Percentiles rank a stretch among this genome's conserved stretches.
Evolutionary conservation across 2,113 vertebrate genomes (phyloP).

Genomic region (Lepidiolamprologus cunningtoni): DNA sequence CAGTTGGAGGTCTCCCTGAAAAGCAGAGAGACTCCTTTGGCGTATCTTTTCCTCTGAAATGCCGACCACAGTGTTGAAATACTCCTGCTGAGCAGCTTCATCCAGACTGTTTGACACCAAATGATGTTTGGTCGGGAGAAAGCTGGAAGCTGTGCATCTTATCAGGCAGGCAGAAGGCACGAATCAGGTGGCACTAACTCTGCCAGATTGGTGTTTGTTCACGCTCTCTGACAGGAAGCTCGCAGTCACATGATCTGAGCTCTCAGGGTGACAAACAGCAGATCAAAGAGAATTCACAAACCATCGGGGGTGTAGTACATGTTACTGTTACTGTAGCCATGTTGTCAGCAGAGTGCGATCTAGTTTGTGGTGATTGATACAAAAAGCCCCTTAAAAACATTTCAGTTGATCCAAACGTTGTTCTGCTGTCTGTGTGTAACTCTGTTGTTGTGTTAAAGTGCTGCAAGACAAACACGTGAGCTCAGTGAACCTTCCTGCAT

Average conservation of each 20-base stretch:
- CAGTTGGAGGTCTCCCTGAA: background rate
- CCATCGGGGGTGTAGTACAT: background rate
- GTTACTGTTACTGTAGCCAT: background rate
- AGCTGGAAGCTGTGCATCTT: background rate
- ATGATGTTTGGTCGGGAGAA: fast-evolving
- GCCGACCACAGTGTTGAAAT: background rate
- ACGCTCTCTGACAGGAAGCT: background rate
- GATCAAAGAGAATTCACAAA: background rate
- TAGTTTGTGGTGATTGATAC: background rate
- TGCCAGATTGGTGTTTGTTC: background rate
- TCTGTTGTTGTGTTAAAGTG: background rate
- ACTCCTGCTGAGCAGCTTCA: background rate
- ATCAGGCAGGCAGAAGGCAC: background rate
- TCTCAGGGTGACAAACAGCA: background rate
- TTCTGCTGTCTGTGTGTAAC: background rate
- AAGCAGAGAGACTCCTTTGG: background rate
- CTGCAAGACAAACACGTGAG: background rate
- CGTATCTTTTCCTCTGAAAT: fast-evolving
- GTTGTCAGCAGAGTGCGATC: background rate
- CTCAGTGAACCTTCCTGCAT: background rate
- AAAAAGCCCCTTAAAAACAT: background rate
- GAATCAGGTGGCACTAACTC: background rate
- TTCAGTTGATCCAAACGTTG: background rate
- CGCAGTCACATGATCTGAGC: background rate
- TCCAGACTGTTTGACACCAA: background rate